A percentile compares a stretch with the other conserved stretches of the same genome.
These are phyloP conservation scores for Engraulis encrasicolus DNA, from an alignment of 2,113 vertebrate species.

Conservation along the genomic window DNA sequence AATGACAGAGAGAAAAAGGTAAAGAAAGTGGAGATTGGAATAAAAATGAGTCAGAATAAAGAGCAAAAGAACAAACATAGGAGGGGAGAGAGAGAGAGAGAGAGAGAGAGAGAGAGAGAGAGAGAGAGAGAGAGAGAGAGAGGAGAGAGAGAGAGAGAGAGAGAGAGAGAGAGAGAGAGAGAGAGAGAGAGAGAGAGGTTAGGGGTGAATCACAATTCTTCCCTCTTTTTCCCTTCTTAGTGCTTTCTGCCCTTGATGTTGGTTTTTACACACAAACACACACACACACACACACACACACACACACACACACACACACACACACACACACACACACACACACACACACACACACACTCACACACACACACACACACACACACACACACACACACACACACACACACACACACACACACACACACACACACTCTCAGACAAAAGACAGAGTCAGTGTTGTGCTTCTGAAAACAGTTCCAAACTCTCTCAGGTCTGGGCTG, in stretches of 20 bases:
- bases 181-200: neutral
- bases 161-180: neutral
- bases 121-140: conserved; percentile 31
- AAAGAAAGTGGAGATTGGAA: conserved; percentile 53
- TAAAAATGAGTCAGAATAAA: no score
- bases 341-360: neutral
- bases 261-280: neutral
- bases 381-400: no score
- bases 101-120: neutral
- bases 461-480: no score
- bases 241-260: conserved; percentile 73
- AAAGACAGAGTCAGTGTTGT: no score
- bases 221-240: conserved; percentile 54
- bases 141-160: conserved; percentile 39
- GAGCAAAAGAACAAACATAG: no score
- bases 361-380: no score
- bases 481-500: no score
- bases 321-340: neutral
- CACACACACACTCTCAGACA: no score
- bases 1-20: conserved; percentile 53
- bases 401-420: no score
- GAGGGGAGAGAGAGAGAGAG: neutral
- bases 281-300: neutral
- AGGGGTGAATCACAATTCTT: conserved; percentile 63
- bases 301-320: neutral